Evolutionary conservation across 1,140 invertebrate genomes (phyloP), one percentile per base, ranked within the genome.

Genomic region (Laupala kohalensis): DNA sequence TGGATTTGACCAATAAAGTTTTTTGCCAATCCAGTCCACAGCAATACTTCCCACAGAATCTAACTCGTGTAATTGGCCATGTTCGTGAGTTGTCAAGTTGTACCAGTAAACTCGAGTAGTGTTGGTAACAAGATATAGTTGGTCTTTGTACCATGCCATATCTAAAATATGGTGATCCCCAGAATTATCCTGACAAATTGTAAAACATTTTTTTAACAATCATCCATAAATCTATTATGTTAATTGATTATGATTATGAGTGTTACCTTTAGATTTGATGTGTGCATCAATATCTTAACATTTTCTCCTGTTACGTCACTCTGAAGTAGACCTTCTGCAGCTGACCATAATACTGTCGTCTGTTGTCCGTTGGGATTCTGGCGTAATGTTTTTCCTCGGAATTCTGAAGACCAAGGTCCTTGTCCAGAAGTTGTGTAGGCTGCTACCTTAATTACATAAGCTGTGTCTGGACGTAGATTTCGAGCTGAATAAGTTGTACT

Each of bases 1-100:
- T 13, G 89, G 88, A 81, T 91, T 92, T 0, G 92, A 91, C 93
- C 93, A 97, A 77, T 96, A 97, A 0, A 97, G 78, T 78, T 92
- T 91, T 27, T 88, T 88, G 0, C 92, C 92, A 28, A 96, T 86
- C 92, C 92, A 95, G 77, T 97, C 94, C 3, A 95, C 88, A 0
- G 92, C 90, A 24, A 96, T 84, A 74, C 89, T 89, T 0, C 88
- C 87, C 1, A 92, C 92, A 25, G 88, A 88, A 64, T 89, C 85
- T 72, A 90, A 85, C 75, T 88, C 87, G 9, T 81, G 78, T 74
- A 90, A 81, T 23, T 82, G 78, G 12, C 84, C 86, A 19, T 84
- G 79, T 72, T 79, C 75, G 66, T 84, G 83, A 3, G 79, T 85
- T 0, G 86, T 90, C 2, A 86, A 84, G 76, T 93, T 92, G 72